Percentiles rank a stretch among this genome's conserved stretches.
Evolutionary conservation across 2,113 vertebrate genomes (phyloP).

Genomic region (Anser cygnoides): DNA sequence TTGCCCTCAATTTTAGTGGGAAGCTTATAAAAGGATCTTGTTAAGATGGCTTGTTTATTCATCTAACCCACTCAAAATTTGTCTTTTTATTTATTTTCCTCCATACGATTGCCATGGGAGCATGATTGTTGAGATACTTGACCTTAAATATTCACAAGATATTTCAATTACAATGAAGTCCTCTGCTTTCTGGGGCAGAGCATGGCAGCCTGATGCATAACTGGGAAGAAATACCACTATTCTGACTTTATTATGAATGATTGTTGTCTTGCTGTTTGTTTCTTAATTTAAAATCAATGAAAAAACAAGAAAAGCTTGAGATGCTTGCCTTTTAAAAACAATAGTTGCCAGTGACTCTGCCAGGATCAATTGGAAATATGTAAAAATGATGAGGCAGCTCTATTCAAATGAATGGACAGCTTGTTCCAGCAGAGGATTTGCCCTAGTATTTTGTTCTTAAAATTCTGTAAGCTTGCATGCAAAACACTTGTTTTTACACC

Average conservation of each 20-base stretch:
- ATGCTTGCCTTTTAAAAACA: background rate
- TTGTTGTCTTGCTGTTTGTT: background rate
- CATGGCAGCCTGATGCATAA: background rate
- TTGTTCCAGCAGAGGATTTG: background rate
- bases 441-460: background rate
- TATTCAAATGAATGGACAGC: background rate
- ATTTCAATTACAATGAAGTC: background rate
- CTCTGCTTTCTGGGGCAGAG: background rate
- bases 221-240: background rate
- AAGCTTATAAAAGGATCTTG: background rate
- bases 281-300: background rate
- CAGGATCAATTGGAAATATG: background rate
- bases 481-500: constrained; percentile 10
- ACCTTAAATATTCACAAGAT: background rate
- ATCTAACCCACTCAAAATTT: background rate
- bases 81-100: background rate
- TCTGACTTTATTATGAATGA: background rate
- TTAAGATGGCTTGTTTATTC: background rate
- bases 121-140: background rate
- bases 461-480: background rate
- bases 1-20: background rate
- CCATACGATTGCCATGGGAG: background rate
- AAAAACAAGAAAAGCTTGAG: background rate
- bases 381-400: background rate
- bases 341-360: background rate